These are phyloP conservation scores for Stomatorhinus ivindoensis DNA, from an alignment of 2,113 vertebrate genomes.

Conservation along the genomic window DNA sequence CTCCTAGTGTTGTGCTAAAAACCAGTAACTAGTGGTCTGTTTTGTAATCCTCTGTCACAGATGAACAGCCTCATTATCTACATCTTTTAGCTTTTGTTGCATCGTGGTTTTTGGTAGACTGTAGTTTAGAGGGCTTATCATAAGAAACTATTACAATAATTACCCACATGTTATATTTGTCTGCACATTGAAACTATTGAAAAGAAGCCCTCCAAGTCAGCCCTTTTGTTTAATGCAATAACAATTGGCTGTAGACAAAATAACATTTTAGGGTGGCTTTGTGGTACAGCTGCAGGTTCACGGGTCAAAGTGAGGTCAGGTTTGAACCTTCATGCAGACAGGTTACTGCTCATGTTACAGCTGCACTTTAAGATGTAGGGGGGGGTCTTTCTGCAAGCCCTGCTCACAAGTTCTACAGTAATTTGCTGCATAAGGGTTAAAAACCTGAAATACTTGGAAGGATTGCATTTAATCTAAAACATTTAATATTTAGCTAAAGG, in stretches of 20 bases:
- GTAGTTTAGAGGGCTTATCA: background rate
- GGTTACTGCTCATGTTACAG: background rate
- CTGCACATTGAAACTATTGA: background rate
- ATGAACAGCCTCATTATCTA: background rate
- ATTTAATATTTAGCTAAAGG: background rate
- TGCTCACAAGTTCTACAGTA: background rate
- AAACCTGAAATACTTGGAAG: background rate
- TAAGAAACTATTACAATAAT: background rate
- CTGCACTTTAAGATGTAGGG: background rate
- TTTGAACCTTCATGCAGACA: background rate
- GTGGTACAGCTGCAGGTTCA: background rate
- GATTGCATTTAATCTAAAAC: background rate
- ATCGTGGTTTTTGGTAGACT: background rate
- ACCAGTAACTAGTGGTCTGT: background rate
- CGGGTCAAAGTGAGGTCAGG: background rate
- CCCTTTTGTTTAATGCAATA: background rate
- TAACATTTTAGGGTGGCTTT: background rate
- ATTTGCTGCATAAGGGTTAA: background rate
- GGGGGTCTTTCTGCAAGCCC: background rate
- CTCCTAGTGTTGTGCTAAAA: background rate
- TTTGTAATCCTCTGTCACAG: background rate
- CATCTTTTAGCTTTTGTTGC: background rate
- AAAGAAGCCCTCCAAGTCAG: background rate
- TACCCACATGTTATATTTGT: background rate
- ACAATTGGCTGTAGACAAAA: background rate